phyloP scores from a whole-genome alignment of 2,888 invertebrate genomes.

The Pristionchus exspectatus region DNA sequence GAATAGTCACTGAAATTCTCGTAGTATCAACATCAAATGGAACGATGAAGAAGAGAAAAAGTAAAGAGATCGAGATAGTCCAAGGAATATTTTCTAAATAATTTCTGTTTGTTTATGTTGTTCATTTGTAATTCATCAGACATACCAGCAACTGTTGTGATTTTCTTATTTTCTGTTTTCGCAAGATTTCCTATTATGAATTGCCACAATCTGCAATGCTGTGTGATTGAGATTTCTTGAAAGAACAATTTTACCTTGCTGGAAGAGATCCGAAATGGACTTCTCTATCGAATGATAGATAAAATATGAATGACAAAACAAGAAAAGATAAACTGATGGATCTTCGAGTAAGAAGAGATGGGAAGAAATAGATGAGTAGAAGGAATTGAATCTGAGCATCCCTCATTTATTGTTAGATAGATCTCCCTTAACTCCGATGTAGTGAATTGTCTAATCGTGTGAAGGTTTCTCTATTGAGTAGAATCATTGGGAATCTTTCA shows the following conservation, averaged over 20 bases:
- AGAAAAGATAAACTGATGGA: not conserved
- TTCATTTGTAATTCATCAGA: not conserved
- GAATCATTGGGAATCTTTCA: not conserved
- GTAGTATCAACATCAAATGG: not conserved
- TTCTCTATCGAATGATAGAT: not conserved
- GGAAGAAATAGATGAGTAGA: not conserved
- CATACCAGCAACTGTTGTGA: not conserved
- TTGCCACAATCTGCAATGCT: slow-evolving; percentile 18
- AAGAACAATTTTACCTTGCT: not conserved
- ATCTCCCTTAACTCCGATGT: not conserved
- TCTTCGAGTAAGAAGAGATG: not conserved
- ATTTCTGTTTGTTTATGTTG: not conserved
- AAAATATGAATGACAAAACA: not conserved
- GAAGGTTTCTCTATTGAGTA: not conserved
- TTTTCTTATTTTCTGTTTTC: not conserved
- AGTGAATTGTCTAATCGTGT: not conserved
- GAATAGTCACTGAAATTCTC: not conserved
- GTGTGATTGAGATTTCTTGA: not conserved
- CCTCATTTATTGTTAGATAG: not conserved
- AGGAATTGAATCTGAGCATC: slow-evolving; percentile 12
- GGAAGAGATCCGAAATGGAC: slow-evolving; percentile 26
- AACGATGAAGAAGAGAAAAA: not conserved
- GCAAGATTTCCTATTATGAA: not conserved
- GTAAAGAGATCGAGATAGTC: not conserved
- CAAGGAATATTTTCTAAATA: not conserved